Percentiles rank a stretch among this genome's conserved stretches.
Evolutionary conservation across 2,113 vertebrate genomes (phyloP).

Genomic region (Dicerorhinus sumatrensis): DNA sequence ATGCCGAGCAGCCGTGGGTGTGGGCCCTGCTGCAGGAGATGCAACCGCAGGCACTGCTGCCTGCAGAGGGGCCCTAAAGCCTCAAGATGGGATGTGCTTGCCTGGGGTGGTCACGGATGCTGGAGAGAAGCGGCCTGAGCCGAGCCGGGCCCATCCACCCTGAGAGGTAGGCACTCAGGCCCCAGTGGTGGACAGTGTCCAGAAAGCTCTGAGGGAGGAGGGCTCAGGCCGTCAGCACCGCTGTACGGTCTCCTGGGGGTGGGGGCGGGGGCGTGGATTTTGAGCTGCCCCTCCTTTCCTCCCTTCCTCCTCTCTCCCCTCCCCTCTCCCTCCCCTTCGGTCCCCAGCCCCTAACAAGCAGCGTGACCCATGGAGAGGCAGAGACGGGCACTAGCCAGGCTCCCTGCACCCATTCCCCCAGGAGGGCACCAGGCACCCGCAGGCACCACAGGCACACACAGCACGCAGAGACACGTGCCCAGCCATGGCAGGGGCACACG

Average conservation of each 20-base stretch:
- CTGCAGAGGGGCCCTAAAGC: rapidly evolving
- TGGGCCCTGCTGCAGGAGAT: not conserved
- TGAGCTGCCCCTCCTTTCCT: not conserved
- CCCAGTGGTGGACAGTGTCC: rapidly evolving
- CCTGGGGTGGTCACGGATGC: rapidly evolving
- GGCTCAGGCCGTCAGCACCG: rapidly evolving
- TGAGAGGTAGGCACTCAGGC: not conserved
- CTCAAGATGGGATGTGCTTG: rapidly evolving
- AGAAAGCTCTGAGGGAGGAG: rapidly evolving
- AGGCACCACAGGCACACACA: not conserved
- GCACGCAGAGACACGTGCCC: not conserved
- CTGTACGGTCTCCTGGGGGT: rapidly evolving
- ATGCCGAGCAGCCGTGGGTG: rapidly evolving
- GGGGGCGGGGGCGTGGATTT: too few species aligned
- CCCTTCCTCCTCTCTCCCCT: too few species aligned
- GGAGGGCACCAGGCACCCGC: not conserved
- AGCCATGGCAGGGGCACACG: not conserved
- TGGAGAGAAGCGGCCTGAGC: not conserved
- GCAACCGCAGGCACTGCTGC: rapidly evolving
- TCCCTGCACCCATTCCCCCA: not conserved
- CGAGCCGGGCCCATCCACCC: rapidly evolving
- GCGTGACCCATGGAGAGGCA: not conserved
- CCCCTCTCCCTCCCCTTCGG: rapidly evolving
- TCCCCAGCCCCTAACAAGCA: not conserved
- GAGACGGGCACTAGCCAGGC: not conserved